phyloP scores from a whole-genome alignment of 2,888 invertebrate species.

The Xylocampa areola region DNA sequence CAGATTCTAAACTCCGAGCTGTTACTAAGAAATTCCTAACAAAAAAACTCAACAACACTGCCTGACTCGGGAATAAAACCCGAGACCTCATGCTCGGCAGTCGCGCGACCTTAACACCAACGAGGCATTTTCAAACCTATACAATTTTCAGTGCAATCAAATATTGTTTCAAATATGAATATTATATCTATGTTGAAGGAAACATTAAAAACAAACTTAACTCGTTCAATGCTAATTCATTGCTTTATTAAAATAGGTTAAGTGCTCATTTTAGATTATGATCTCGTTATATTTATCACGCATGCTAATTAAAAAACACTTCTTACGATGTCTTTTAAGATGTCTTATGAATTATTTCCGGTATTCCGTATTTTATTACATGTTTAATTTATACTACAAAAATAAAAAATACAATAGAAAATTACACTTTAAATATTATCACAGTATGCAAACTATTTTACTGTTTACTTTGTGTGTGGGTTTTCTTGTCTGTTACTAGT shows the following conservation, averaged over 20 bases:
- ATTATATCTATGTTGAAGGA: slow-evolving; percentile 21
- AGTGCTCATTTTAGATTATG: slow-evolving; percentile 33
- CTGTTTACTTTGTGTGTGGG: background rate
- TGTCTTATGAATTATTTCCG: slow-evolving; percentile 37
- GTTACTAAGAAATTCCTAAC: too few relatives aligned
- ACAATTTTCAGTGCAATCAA: too few relatives aligned
- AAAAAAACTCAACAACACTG: too few relatives aligned
- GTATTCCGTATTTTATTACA: slow-evolving; percentile 21
- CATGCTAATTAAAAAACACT: slow-evolving; percentile 40
- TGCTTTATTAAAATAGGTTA: slow-evolving; percentile 28
- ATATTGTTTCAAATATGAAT: slow-evolving; percentile 26
- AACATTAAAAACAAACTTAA: slow-evolving; percentile 31
- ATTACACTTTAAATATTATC: too few relatives aligned
- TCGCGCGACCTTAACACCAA: too few relatives aligned
- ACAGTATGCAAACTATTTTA: background rate
- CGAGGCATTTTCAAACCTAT: too few relatives aligned
- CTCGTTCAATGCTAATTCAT: slow-evolving; percentile 28
- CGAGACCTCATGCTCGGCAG: too few relatives aligned
- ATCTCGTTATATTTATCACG: slow-evolving; percentile 39
- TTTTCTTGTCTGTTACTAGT: background rate
- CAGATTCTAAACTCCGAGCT: too few relatives aligned
- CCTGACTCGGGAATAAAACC: too few relatives aligned
- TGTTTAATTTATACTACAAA: background rate
- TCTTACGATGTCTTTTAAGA: slow-evolving; percentile 29
- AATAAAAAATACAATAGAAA: background rate